phyloP scores from a whole-genome alignment of 1,140 invertebrate genomes.

The Oscheius sp. region DNA sequence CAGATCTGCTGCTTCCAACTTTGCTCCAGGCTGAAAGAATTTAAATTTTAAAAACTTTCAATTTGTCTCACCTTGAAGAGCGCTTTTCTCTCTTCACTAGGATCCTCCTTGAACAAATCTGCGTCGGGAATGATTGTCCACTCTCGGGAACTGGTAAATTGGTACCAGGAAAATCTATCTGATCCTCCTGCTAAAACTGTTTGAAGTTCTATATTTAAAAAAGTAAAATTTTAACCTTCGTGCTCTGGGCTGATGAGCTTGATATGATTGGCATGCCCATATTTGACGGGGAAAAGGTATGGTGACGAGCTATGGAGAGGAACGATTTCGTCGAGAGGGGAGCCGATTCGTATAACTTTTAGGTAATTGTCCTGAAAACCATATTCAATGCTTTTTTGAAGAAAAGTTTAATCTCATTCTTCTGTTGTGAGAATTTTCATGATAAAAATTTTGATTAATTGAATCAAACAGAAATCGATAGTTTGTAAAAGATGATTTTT shows the following conservation, averaged over 20 bases:
- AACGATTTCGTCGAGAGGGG: conserved; percentile 39
- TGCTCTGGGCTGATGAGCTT: background rate
- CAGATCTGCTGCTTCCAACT: background rate
- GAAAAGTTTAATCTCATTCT: too few relatives aligned
- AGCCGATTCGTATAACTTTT: conserved; percentile 49
- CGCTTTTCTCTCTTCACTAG: background rate
- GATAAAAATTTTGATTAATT: too few relatives aligned
- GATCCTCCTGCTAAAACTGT: too few relatives aligned
- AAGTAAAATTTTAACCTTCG: background rate
- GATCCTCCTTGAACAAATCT: background rate
- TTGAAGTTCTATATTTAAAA: too few relatives aligned
- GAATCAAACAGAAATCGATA: too few relatives aligned
- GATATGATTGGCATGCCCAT: background rate
- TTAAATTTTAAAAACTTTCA: too few relatives aligned
- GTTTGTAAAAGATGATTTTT: too few relatives aligned
- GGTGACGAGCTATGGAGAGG: conserved; percentile 5
- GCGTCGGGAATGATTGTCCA: too few relatives aligned
- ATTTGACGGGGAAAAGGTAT: conserved; percentile 17
- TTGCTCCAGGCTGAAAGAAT: background rate
- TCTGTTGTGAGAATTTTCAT: too few relatives aligned
- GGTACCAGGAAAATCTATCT: background rate
- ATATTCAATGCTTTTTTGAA: too few relatives aligned
- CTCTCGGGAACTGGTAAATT: background rate
- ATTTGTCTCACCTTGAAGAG: conserved; percentile 5
- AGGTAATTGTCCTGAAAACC: conserved; percentile 39